Percentiles rank a stretch among this genome's conserved stretches.
Evolutionary conservation across 2,888 invertebrate species (phyloP).

Genomic region (Ornithoptera alexandrae): DNA sequence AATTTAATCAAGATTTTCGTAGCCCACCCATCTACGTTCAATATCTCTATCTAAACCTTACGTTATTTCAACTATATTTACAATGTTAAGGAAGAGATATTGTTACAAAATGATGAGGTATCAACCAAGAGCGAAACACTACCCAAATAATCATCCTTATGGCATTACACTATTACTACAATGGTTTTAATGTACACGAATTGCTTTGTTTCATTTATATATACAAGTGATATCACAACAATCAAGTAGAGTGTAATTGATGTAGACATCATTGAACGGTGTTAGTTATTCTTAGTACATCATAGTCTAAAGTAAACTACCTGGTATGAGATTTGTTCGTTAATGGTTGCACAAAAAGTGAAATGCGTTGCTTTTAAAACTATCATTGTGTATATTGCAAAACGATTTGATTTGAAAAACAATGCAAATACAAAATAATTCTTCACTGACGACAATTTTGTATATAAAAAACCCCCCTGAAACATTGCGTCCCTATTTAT

Average conservation of each 20-base stretch:
- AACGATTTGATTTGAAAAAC: not conserved
- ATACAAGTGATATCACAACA: slow-evolving; percentile 31
- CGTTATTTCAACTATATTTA: slow-evolving; percentile 68
- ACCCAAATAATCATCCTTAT: slow-evolving; percentile 43
- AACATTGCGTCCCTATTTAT: slow-evolving; percentile 7
- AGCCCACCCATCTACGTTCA: slow-evolving; percentile 63
- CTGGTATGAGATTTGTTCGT: slow-evolving; percentile 10
- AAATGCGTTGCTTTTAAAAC: no score
- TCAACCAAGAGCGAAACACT: slow-evolving; percentile 35
- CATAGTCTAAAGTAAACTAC: slow-evolving; percentile 7
- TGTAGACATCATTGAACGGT: not conserved
- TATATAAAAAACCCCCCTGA: not conserved
- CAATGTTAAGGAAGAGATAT: slow-evolving; percentile 65
- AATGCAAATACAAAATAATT: not conserved
- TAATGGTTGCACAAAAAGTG: not conserved
- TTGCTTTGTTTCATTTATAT: slow-evolving; percentile 41
- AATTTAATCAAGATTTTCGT: slow-evolving; percentile 75
- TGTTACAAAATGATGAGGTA: slow-evolving; percentile 58
- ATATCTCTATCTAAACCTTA: slow-evolving; percentile 58
- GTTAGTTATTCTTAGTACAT: not conserved
- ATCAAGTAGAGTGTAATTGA: not conserved
- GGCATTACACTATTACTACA: slow-evolving; percentile 48
- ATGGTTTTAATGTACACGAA: slow-evolving; percentile 51
- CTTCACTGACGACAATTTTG: not conserved
- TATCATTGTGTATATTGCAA: not conserved